A percentile compares a stretch with the other conserved stretches of the same genome.
Conservation (phyloP, 2,113 vertebrate species). For the Donacobius atricapilla region DNA sequence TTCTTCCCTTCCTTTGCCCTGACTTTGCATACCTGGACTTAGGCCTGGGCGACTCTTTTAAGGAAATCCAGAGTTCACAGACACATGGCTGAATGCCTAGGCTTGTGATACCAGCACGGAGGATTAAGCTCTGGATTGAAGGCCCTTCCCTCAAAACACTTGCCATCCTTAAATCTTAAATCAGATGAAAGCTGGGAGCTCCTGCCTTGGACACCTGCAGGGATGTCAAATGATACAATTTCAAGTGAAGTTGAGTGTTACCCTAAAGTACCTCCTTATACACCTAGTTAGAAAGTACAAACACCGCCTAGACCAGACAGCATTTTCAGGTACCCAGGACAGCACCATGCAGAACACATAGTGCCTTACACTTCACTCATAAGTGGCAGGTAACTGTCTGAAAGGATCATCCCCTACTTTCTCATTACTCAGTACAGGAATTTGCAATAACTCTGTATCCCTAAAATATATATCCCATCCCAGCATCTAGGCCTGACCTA, state of each 20-base stretch:
- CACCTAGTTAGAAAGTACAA: neutral
- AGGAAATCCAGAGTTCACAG: neutral
- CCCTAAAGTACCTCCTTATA: neutral
- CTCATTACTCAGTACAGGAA: neutral
- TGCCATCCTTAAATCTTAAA: neutral
- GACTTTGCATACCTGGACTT: neutral
- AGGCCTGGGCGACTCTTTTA: neutral
- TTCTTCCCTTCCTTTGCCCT: neutral
- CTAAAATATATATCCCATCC: neutral
- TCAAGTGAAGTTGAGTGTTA: neutral
- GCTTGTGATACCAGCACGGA: neutral
- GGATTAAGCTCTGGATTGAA: neutral
- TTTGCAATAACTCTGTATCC: neutral
- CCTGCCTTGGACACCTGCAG: neutral
- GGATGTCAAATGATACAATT: neutral
- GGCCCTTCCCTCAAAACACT: neutral
- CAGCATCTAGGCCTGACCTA: neutral
- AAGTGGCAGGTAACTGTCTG: neutral
- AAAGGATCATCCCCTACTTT: neutral
- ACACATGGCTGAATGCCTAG: too few relatives aligned
- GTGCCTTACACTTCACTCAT: neutral
- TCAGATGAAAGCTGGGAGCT: neutral
- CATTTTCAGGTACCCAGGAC: neutral
- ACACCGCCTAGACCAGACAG: rapidly evolving
- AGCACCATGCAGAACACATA: neutral